Evolutionary conservation across 1,140 invertebrate species (phyloP), one percentile per base, ranked within the genome.

Genomic region (Drosophila rufa): DNA sequence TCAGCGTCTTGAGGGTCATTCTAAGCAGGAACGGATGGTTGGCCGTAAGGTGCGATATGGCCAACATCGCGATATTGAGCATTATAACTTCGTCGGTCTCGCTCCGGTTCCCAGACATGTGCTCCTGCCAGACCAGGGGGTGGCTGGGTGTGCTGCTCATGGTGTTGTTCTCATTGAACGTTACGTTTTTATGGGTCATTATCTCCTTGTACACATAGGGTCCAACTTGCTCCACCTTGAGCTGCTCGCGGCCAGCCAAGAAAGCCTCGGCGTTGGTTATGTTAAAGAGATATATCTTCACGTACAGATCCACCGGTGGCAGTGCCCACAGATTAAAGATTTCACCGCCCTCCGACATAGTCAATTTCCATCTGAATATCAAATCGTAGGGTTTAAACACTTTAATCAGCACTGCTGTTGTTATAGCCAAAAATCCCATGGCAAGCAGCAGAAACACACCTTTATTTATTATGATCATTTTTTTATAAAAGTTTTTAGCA

Each of bases 251-350:
- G 0, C 96, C 96, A 3, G 94, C 93, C 80, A 97, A 93, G 82
- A 96, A 98, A 2, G 96, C 96, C 4, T 97, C 95, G 19, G 95
- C 95, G 93, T 99, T 99, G 6, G 96, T 98, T 0, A 98, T 93
- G 89, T 99, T 98, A 92, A 98, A 99, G 3, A 99, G 94, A 86
- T 96, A 98, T 3, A 98, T 95, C 91, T 96, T 96, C 36, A 97
- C 93, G 81, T 97, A 97, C 0, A 98, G 94, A 55, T 97, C 95
- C 5, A 98, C 96, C 33, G 97, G 96, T 2, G 97, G 97, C 71
- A 95, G 95, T 56, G 95, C 93, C 98, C 98, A 99, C 76, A 97
- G 94, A 65, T 97, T 95, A 92, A 97, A 98, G 19, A 97, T 96
- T 91, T 97, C 96, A 2, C 96, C 96, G 8, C 95, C 95, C 43